A percentile compares a stretch with the other conserved stretches of the same genome.
These are phyloP conservation scores for Mormyrops attenuatus DNA, from an alignment of 2,797 vertebrate species.

Conservation along the genomic window DNA sequence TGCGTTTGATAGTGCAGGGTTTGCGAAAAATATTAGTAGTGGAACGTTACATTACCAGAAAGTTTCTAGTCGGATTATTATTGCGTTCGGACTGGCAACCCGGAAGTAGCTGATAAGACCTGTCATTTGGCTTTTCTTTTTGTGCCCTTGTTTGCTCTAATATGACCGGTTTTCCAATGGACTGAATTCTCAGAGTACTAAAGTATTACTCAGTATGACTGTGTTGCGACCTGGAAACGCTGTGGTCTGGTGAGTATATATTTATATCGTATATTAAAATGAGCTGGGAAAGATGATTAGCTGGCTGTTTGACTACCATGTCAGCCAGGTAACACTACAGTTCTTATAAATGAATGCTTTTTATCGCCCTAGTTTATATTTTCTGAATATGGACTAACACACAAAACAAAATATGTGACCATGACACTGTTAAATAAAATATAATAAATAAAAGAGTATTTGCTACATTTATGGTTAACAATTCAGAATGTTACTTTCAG, in stretches of 20 bases:
- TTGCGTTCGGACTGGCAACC: not conserved
- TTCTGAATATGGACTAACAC: not conserved
- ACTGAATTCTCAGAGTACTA: conserved; percentile 16
- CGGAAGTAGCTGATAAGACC: not conserved
- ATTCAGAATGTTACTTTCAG: not conserved
- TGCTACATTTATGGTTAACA: not conserved
- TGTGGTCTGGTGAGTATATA: conserved; percentile 58
- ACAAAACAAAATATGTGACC: not conserved
- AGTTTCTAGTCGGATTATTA: not conserved
- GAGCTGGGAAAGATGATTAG: not conserved
- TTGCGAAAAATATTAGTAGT: not conserved
- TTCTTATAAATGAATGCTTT: not conserved
- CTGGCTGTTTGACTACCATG: not conserved
- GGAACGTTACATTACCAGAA: not conserved
- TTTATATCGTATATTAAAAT: not conserved
- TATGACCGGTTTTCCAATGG: conserved; percentile 28
- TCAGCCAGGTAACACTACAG: not conserved
- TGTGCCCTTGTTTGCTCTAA: conserved; percentile 62
- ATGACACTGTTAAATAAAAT: not conserved
- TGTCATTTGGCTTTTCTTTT: conserved; percentile 25
- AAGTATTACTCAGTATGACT: conserved; percentile 25
- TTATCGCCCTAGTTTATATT: not conserved
- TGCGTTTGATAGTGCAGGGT: not conserved
- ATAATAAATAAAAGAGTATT: not conserved
- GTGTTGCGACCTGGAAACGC: conserved; percentile 65